These are phyloP conservation scores for Alca torda DNA, from an alignment of 2,797 vertebrate species.

Conservation along the genomic window DNA sequence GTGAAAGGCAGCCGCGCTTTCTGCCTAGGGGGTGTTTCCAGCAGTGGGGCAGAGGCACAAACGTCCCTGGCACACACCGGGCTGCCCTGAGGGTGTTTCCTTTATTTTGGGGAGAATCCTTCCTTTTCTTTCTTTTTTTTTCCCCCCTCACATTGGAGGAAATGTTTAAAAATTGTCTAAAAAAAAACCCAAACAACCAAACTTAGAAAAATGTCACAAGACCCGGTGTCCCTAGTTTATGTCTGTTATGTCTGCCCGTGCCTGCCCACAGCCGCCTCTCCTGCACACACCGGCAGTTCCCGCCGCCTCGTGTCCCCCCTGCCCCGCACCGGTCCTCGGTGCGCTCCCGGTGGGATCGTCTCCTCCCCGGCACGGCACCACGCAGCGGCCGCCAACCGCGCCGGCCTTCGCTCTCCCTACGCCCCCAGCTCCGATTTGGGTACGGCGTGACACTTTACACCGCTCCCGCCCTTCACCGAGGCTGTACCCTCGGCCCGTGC, in stretches of 20 bases:
- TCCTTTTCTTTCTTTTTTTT: not conserved
- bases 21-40: not conserved
- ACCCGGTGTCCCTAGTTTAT: not conserved
- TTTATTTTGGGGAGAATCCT: not conserved
- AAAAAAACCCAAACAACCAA: not conserved
- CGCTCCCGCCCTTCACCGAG: not conserved
- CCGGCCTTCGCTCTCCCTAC: accelerated
- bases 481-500: not conserved
- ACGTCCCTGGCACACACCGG: not conserved
- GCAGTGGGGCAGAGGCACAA: not conserved
- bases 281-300: not conserved
- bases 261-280: not conserved
- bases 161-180: not conserved
- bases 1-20: not conserved
- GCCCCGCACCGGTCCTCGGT: too few species aligned
- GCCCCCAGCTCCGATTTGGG: not conserved
- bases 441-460: not conserved
- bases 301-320: not conserved
- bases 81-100: not conserved
- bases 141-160: not conserved
- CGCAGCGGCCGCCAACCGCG: not conserved
- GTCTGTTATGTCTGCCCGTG: not conserved
- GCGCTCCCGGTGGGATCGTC: accelerated
- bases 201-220: not conserved
- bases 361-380: not conserved